Percentiles rank a stretch among this genome's conserved stretches.
These are phyloP conservation scores for Drosophila triauraria DNA, from an alignment of 1,140 invertebrate species.

Conservation along the genomic window DNA sequence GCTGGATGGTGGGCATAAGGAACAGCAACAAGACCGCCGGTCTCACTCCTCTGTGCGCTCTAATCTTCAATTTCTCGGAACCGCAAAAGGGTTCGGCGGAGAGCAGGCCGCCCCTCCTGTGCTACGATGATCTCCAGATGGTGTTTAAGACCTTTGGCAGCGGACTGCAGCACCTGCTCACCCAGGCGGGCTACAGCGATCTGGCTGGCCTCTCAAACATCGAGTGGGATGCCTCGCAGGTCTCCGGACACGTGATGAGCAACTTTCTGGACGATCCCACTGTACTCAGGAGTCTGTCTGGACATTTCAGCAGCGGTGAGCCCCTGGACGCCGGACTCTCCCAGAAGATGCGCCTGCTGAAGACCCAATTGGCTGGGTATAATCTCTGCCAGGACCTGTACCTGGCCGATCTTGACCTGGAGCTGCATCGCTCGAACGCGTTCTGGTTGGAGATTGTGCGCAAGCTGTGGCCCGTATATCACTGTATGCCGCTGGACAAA, in stretches of 20 bases:
- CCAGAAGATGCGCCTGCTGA: conserved; percentile 87
- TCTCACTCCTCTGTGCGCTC: conserved; percentile 90
- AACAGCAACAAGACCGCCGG: conserved; percentile 88
- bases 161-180: conserved; percentile 92
- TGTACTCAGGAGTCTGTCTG: conserved; percentile 89
- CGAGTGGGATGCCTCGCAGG: conserved; percentile 95
- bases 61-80: conserved; percentile 93
- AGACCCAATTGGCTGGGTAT: conserved; percentile 91
- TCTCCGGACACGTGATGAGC: conserved; percentile 92
- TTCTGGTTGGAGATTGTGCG: conserved; percentile 93
- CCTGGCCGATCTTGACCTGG: conserved; percentile 93
- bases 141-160: conserved; percentile 95
- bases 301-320: conserved; percentile 91
- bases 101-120: conserved; percentile 90
- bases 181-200: conserved; percentile 92
- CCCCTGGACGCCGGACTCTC: conserved; percentile 89
- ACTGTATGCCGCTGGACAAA: conserved; percentile 90
- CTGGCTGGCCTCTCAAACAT: conserved; percentile 93
- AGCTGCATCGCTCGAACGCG: conserved; percentile 91
- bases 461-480: conserved; percentile 91
- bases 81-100: conserved; percentile 84
- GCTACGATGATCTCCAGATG: conserved; percentile 90
- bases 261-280: conserved; percentile 92
- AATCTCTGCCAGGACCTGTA: conserved; percentile 94
- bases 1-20: conserved; percentile 89